Evolutionary conservation across 2,888 invertebrate genomes (phyloP).

Genomic region (Polietes domitor): DNA sequence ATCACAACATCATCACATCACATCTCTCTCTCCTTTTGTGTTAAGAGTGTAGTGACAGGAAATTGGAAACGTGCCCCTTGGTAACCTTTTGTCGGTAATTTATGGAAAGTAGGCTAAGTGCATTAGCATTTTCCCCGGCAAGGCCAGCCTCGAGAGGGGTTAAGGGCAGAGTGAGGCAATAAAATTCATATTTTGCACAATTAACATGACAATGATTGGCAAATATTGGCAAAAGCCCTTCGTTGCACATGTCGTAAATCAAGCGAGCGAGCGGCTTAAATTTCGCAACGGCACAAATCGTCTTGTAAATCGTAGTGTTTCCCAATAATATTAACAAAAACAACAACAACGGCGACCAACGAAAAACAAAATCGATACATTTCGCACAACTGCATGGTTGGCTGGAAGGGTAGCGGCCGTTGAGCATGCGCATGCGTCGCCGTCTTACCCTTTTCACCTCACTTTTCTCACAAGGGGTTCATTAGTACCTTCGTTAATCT

Average conservation of each 20-base stretch:
- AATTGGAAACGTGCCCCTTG: slow-evolving; percentile 58
- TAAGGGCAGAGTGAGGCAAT: slow-evolving; percentile 70
- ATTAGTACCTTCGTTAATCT: neutral
- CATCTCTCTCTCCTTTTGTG: slow-evolving; percentile 28
- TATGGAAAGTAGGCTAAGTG: slow-evolving; percentile 38
- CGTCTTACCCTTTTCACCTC: neutral
- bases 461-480: slow-evolving; percentile 33
- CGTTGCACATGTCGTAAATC: slow-evolving; percentile 55
- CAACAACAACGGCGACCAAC: neutral
- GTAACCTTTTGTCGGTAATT: slow-evolving; percentile 19
- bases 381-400: neutral
- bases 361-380: slow-evolving; percentile 54
- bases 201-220: slow-evolving; percentile 74
- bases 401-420: neutral
- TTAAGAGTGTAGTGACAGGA: slow-evolving; percentile 43
- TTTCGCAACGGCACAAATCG: slow-evolving; percentile 27
- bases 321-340: neutral
- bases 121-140: slow-evolving; percentile 26
- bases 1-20: too few species aligned
- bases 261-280: neutral
- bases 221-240: slow-evolving; percentile 53
- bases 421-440: neutral
- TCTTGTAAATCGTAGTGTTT: slow-evolving; percentile 23
- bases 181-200: slow-evolving; percentile 76
- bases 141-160: neutral